Evolutionary conservation across 2,113 vertebrate species (phyloP).

Genomic region (Leptobrachium ailaonicum): DNA sequence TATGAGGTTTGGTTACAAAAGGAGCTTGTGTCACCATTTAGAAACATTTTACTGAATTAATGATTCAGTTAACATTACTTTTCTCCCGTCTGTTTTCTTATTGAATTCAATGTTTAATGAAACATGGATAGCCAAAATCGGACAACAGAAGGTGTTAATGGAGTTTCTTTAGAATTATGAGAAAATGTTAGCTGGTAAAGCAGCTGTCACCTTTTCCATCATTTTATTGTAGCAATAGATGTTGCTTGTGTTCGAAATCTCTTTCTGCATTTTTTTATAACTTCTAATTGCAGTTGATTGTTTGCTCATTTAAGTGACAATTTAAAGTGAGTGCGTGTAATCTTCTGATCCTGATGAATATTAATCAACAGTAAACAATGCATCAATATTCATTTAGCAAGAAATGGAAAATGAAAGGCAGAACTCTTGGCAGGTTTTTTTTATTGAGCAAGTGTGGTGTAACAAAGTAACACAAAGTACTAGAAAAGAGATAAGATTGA

Average conservation of each 20-base stretch:
- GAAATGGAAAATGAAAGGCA: slow-evolving; percentile 60
- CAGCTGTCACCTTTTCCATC: neutral
- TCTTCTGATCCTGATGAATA: slow-evolving; percentile 66
- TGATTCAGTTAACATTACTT: no score
- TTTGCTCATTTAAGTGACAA: slow-evolving; percentile 63
- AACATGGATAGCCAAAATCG: no score
- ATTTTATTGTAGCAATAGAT: neutral
- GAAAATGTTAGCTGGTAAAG: neutral
- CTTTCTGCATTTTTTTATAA: slow-evolving; percentile 21
- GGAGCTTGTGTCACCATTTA: no score
- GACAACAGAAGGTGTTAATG: no score
- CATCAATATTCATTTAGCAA: slow-evolving; percentile 68
- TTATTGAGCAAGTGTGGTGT: slow-evolving; percentile 44
- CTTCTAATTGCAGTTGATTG: slow-evolving; percentile 62
- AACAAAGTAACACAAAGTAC: slow-evolving; percentile 21
- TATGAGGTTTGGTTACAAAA: no score
- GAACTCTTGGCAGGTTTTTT: slow-evolving; percentile 37
- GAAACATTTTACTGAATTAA: no score
- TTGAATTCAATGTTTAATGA: no score
- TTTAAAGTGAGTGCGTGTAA: slow-evolving; percentile 68
- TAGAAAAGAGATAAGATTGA: slow-evolving; percentile 10
- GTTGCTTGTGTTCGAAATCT: neutral
- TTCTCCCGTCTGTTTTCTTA: no score
- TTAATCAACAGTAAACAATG: slow-evolving; percentile 69
- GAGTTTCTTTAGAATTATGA: no score